Evolutionary conservation across 1,140 invertebrate species (phyloP).

Genomic region (Dinothrombium tinctorium): DNA sequence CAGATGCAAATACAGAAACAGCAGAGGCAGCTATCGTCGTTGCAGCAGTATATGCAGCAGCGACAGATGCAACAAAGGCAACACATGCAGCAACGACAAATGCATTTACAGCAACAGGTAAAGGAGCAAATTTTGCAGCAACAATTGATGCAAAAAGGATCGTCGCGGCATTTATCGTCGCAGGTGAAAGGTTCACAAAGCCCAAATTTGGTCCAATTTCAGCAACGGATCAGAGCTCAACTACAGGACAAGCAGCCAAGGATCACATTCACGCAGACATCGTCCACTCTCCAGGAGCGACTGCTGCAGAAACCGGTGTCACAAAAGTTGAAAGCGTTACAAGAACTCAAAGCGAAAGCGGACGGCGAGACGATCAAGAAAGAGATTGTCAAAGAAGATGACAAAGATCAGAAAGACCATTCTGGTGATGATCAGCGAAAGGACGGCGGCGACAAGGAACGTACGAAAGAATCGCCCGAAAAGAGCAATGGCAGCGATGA

Average conservation of each 20-base stretch:
- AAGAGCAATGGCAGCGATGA: too few species aligned
- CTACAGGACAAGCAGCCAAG: background rate
- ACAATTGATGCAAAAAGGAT: background rate
- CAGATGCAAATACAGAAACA: background rate
- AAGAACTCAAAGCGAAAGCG: background rate
- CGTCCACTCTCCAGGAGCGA: background rate
- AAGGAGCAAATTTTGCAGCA: slow-evolving; percentile 3
- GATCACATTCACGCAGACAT: background rate
- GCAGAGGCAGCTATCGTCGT: background rate
- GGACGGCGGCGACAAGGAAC: background rate
- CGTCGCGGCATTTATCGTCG: background rate
- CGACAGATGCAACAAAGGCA: background rate
- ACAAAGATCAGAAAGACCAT: too few species aligned
- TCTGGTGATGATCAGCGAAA: background rate
- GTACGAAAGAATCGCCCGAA: too few species aligned
- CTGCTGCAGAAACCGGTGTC: background rate
- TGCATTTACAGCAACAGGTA: background rate
- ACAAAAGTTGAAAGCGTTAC: background rate
- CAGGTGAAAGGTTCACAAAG: background rate
- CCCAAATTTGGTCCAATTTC: background rate
- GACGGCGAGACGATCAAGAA: background rate
- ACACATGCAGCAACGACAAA: background rate
- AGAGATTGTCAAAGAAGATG: background rate
- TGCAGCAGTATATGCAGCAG: background rate
- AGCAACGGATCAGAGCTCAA: background rate